Conservation (phyloP, 1,140 invertebrate genomes). For the Pantala flavescens region DNA sequence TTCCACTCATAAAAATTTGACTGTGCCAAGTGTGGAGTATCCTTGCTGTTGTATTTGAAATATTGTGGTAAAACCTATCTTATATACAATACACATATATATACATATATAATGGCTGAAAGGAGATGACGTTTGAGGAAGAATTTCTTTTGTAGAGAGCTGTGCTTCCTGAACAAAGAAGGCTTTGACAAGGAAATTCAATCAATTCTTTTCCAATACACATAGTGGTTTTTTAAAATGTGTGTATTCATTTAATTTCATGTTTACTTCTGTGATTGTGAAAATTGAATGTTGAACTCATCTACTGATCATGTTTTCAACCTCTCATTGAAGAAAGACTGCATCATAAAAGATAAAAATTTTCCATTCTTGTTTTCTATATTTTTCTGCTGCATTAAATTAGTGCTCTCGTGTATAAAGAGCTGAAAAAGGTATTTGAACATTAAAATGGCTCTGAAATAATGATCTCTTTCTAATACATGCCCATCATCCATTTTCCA, state of each 20-base stretch:
- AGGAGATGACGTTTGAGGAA: neutral
- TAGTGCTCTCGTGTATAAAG: neutral
- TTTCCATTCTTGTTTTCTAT: neutral
- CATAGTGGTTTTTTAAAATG: neutral
- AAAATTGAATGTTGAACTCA: neutral
- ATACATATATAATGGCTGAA: too few relatives aligned
- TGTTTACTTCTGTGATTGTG: conserved; percentile 5
- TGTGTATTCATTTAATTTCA: neutral
- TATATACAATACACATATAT: too few relatives aligned
- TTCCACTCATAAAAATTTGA: neutral
- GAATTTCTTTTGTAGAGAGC: neutral
- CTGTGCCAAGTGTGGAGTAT: conserved; percentile 2
- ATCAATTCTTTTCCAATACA: neutral
- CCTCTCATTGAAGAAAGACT: neutral
- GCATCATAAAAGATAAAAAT: neutral
- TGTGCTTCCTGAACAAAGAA: conserved; percentile 3
- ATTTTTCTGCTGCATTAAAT: conserved; percentile 3
- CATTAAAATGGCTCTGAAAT: too few relatives aligned
- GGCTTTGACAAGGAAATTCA: conserved; percentile 1
- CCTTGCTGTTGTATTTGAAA: neutral
- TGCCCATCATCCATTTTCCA: too few relatives aligned
- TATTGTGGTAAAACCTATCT: neutral
- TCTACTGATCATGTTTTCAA: conserved; percentile 3
- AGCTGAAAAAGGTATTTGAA: neutral
- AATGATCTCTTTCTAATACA: too few relatives aligned